These are phyloP conservation scores for Geotrypetes seraphini DNA, from an alignment of 2,797 vertebrate species.

Conservation along the genomic window DNA sequence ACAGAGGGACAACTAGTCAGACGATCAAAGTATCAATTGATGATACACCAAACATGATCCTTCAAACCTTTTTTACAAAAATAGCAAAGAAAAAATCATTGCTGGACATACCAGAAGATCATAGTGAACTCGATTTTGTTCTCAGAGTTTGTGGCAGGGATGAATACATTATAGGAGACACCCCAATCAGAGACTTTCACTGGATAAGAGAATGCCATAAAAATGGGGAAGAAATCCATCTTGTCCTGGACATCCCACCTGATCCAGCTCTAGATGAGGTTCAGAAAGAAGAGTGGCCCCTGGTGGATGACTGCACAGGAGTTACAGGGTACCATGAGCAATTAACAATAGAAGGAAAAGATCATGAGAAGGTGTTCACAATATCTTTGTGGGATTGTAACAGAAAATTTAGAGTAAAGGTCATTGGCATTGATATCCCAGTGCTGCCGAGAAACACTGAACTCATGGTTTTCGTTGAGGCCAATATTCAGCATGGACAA, in stretches of 20 bases:
- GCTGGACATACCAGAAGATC: slow-evolving; percentile 75
- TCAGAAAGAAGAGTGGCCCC: slow-evolving; percentile 89
- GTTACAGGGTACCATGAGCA: slow-evolving; percentile 91
- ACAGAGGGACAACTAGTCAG: slow-evolving; percentile 79
- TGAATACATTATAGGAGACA: slow-evolving; percentile 83
- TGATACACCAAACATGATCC: slow-evolving; percentile 74
- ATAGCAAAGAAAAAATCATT: slow-evolving; percentile 81
- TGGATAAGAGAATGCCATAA: slow-evolving; percentile 93
- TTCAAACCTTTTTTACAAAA: slow-evolving; percentile 77
- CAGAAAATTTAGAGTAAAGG: slow-evolving; percentile 87
- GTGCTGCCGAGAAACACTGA: slow-evolving; percentile 78
- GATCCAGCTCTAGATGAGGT: slow-evolving; percentile 74
- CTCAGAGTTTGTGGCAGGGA: slow-evolving; percentile 89
- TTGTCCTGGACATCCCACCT: slow-evolving; percentile 75
- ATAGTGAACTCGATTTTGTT: slow-evolving; percentile 76
- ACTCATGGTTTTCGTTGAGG: slow-evolving; percentile 84
- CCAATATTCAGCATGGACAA: slow-evolving; percentile 90
- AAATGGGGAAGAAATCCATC: slow-evolving; percentile 85
- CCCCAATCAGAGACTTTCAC: slow-evolving; percentile 80
- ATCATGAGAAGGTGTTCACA: slow-evolving; percentile 89
- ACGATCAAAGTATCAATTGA: slow-evolving; percentile 87
- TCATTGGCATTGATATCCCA: slow-evolving; percentile 89
- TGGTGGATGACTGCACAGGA: slow-evolving; percentile 92
- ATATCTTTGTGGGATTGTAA: slow-evolving; percentile 96
- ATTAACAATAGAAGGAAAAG: slow-evolving; percentile 85